These are phyloP conservation scores for Caenorhabditis drosophilae DNA, from an alignment of 2,888 invertebrate genomes.

Conservation along the genomic window DNA sequence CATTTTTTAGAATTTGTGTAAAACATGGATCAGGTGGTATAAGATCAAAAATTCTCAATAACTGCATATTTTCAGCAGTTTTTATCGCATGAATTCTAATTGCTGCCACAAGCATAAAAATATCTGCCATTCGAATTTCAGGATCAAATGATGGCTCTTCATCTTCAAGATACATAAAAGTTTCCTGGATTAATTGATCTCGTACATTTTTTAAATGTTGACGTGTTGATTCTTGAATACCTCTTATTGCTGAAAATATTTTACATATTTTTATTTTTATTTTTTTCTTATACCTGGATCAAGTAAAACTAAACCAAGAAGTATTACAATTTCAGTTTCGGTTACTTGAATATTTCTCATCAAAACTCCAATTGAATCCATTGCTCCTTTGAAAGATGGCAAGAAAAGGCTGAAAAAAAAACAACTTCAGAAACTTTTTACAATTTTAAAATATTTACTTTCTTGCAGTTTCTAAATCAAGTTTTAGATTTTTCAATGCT, in stretches of 20 bases:
- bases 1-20: slow-evolving; percentile 43
- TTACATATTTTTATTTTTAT: background rate
- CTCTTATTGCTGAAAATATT: slow-evolving; percentile 24
- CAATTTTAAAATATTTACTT: slow-evolving; percentile 40
- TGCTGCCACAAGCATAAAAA: slow-evolving; percentile 54
- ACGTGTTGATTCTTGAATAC: slow-evolving; percentile 33
- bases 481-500: slow-evolving; percentile 54
- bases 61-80: slow-evolving; percentile 63
- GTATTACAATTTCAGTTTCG: slow-evolving; percentile 52
- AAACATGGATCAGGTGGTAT: slow-evolving; percentile 56
- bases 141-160: slow-evolving; percentile 41
- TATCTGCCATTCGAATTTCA: slow-evolving; percentile 57
- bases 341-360: slow-evolving; percentile 55
- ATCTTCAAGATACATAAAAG: slow-evolving; percentile 50
- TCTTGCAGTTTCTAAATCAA: slow-evolving; percentile 55
- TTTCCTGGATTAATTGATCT: slow-evolving; percentile 52
- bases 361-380: slow-evolving; percentile 53
- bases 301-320: slow-evolving; percentile 51
- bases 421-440: slow-evolving; percentile 1
- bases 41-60: slow-evolving; percentile 58
- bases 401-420: slow-evolving; percentile 56
- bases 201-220: slow-evolving; percentile 38
- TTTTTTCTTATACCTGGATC: slow-evolving; percentile 25
- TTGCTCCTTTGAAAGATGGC: slow-evolving; percentile 58
- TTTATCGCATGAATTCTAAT: slow-evolving; percentile 43